Evolutionary conservation across 2,113 vertebrate genomes (phyloP), one percentile per base, ranked within the genome.

Genomic region (Hemiprocne comata): DNA sequence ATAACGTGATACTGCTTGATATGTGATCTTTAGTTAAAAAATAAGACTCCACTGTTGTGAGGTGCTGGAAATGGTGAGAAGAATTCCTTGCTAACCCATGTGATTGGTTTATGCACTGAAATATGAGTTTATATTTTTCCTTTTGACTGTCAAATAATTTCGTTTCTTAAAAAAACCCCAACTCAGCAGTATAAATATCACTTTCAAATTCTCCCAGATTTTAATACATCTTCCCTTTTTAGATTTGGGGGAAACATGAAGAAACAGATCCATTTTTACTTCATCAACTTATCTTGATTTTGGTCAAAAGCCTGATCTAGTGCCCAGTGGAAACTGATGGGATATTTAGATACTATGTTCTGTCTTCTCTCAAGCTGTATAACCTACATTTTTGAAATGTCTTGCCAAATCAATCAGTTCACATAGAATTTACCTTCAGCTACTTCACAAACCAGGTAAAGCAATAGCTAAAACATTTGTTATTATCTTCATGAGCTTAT

Each of bases 21-120:
- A 72, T 24, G 36, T 69, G 67, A 85, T 80, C 58, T 90, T 91
- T 72, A 93, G 54, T 48, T 93, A 83, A 91, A 82, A 94, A 91
- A 72, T 26, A 79, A 88, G 62, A 65, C 55, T 46, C 25, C 48
- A 57, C 23, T 80, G 9, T 44, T 80, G n/a, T 76, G 46, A 80
- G 75, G 76, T 77, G 60, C 61, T 74, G 51, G 26, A 93, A 95
- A 60, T 53, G 29, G 64, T 65, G 42, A 89, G 46, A 90, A 84
- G 48, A 90, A 80, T 72, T 93, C 61, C 26, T 85, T 87, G 48
- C 42, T 89, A 85, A 86, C 36, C 67, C 36, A 73, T 86, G 83
- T 53, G 70, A 89, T 61, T 2, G 4, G 76, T 85, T 92, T 89
- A 92, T 55, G 53, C 80, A 69, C 61, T 75, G 84, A 85, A 84